Percentiles rank a stretch among this genome's conserved stretches.
Conservation (phyloP, 2,888 invertebrate genomes). For the Pseudococcus longispinus region DNA sequence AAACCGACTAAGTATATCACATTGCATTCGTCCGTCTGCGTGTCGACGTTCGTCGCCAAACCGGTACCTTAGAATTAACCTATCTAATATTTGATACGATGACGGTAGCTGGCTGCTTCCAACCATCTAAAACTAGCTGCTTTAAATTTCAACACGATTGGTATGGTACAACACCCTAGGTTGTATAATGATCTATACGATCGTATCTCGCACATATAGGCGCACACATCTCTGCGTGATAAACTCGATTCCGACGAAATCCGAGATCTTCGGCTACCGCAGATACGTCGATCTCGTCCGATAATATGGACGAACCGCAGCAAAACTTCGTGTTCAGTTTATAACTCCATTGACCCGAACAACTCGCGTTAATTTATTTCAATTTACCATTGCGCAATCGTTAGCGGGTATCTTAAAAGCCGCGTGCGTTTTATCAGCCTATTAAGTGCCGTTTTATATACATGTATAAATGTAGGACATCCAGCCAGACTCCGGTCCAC, state of each 20-base stretch:
- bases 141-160: background rate
- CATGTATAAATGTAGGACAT: background rate
- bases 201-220: background rate
- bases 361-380: background rate
- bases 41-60: background rate
- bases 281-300: background rate
- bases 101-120: background rate
- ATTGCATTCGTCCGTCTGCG: background rate
- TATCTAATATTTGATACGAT: background rate
- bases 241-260: background rate
- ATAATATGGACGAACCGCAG: background rate
- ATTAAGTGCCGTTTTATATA: background rate
- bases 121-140: background rate
- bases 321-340: background rate
- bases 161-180: background rate
- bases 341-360: background rate
- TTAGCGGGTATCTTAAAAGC: background rate
- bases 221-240: background rate
- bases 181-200: background rate
- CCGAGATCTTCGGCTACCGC: background rate
- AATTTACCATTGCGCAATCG: conserved; percentile 10
- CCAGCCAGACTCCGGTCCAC: background rate
- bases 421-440: background rate
- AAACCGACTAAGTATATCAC: background rate
- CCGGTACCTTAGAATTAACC: conserved; percentile 7